Evolutionary conservation across 2,113 vertebrate genomes (phyloP).

Genomic region (Xiphophorus hellerii): DNA sequence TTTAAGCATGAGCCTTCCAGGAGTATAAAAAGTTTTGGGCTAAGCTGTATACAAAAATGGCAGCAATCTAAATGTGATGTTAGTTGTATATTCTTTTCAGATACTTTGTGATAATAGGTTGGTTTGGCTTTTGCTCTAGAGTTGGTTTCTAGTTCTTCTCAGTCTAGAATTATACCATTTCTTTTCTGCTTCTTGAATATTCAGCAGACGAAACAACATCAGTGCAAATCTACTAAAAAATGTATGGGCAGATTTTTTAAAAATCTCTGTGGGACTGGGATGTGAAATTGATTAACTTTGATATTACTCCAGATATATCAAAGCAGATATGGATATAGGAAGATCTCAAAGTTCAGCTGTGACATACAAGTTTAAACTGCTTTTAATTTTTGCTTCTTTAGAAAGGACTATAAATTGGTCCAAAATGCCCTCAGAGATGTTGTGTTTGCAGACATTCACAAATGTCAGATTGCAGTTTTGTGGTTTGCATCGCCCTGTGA

Average conservation of each 20-base stretch:
- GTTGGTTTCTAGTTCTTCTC: no score
- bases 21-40: no score
- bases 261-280: not conserved
- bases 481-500: constrained; percentile 16
- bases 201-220: not conserved
- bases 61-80: no score
- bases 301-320: not conserved
- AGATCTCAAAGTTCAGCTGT: not conserved
- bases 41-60: no score
- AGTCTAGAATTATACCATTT: no score
- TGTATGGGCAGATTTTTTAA: not conserved
- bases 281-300: not conserved
- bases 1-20: no score
- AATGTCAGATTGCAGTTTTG: not conserved
- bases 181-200: not conserved
- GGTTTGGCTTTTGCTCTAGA: no score
- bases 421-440: not conserved
- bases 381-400: no score
- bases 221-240: not conserved
- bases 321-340: not conserved
- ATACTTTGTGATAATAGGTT: no score
- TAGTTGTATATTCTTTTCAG: no score
- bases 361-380: no score
- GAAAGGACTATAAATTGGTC: no score
- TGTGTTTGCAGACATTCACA: not conserved